Evolutionary conservation across 2,113 vertebrate genomes (phyloP).

Genomic region (Chamaea fasciata): DNA sequence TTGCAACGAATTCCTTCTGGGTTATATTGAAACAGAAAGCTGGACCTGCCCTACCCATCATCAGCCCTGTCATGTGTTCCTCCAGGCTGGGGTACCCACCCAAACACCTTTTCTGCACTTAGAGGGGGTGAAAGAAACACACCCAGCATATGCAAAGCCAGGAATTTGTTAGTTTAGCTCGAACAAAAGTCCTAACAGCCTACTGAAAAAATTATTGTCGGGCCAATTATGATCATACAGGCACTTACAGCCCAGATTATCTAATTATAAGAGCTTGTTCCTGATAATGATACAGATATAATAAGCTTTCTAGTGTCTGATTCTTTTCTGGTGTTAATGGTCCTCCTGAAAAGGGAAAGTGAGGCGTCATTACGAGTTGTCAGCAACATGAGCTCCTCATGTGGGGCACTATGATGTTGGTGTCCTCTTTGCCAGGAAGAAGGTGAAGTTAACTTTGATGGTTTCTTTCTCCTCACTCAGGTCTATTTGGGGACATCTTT

Average conservation of each 20-base stretch:
- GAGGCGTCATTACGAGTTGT: not conserved
- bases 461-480: not conserved
- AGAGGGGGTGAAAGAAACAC: not conserved
- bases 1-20: not conserved
- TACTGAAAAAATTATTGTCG: not conserved
- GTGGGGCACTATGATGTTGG: not conserved
- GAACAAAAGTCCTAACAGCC: not conserved
- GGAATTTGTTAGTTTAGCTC: not conserved
- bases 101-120: not conserved
- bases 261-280: not conserved
- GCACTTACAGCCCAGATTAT: not conserved
- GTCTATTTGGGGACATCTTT: not conserved
- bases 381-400: not conserved
- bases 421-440: not conserved
- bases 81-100: not conserved
- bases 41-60: not conserved
- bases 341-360: not conserved
- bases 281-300: not conserved
- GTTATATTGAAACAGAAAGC: not conserved
- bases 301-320: not conserved
- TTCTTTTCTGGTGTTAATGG: not conserved
- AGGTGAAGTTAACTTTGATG: not conserved
- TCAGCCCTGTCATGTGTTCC: accelerated
- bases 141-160: not conserved
- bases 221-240: not conserved